Base-by-base conservation (phyloP, 1,140 invertebrate species). In the Calycopis cecrops region DNA sequence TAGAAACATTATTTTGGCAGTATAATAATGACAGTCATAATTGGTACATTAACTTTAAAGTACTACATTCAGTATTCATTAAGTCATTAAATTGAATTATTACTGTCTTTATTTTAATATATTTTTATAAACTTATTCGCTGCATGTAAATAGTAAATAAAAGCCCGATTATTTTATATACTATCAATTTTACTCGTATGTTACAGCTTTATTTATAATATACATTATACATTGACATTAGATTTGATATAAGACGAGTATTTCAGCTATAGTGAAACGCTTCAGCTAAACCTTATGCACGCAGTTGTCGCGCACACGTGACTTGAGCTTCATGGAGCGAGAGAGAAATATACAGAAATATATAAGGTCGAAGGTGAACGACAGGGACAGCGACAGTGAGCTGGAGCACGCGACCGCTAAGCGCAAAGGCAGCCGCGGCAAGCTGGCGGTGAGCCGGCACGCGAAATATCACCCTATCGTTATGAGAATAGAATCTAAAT, bases 331-430 rank as follows among this genome's bases (percentile, higher is more conserved):
- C 80, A 80, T 76, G 80, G 82, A 84, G 59, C 74, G 80, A 57
- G 77, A 86, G 69, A 70, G 82, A 73, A 75, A 81, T 65, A 78
- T 79, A 80, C 79, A 82, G 71, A 82, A 72, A 73, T 86, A 84
- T 79, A 82, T 83, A 65, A 73, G 70, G 60, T 79, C 76, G 53
- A 84, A 84, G 83, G 72, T 72, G 77, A 78, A 87, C 68, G 87
- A 88, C 71, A 83, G 86, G 58, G 85, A 88, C 79, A 87, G 82
- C 79, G 86, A 88, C 69, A 87, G 86, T 61, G 90, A 91, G 69
- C 88, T 90, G 79, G 90, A 91, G 71, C 87, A 88, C 78, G 87
- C 89, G 61, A 79, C 89, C 69, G 88, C 78, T 59, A 88, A 88
- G 69, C 78, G 84, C 68, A 88, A 88, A 70, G 82, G 80, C 68